phyloP scores from a whole-genome alignment of 2,888 invertebrate genomes.

The Scaptomyza tumidula region DNA sequence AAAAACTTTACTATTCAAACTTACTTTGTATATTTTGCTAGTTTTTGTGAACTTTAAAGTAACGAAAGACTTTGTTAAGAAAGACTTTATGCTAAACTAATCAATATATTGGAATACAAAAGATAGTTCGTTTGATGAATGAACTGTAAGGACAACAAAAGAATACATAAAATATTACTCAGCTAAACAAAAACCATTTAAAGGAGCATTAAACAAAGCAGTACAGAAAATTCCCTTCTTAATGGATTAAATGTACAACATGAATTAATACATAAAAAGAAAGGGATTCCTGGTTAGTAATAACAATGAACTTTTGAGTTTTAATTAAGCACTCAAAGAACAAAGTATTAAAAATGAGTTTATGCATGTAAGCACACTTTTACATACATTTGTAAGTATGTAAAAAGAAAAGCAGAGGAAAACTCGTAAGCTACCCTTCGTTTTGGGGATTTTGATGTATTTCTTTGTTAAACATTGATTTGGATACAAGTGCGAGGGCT shows the following conservation, averaged over 20 bases:
- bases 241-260: too few relatives aligned
- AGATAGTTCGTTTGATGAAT: background rate
- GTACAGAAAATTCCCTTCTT: too few relatives aligned
- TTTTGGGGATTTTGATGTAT: constrained; percentile 42
- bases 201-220: background rate
- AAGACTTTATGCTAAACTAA: background rate
- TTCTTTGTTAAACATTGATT: constrained; percentile 50
- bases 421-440: background rate
- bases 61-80: background rate
- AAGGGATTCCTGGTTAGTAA: background rate
- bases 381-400: background rate
- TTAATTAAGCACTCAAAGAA: background rate
- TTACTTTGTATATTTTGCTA: background rate
- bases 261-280: background rate
- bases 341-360: background rate
- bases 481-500: constrained; percentile 48
- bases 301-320: background rate
- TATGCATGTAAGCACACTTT: background rate
- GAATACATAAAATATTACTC: background rate
- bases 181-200: background rate
- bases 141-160: background rate
- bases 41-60: background rate
- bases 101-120: background rate
- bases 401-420: background rate
- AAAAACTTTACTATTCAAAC: background rate